These are phyloP conservation scores for Subacronicta megacephala DNA, from an alignment of 2,888 invertebrate species.

Conservation along the genomic window DNA sequence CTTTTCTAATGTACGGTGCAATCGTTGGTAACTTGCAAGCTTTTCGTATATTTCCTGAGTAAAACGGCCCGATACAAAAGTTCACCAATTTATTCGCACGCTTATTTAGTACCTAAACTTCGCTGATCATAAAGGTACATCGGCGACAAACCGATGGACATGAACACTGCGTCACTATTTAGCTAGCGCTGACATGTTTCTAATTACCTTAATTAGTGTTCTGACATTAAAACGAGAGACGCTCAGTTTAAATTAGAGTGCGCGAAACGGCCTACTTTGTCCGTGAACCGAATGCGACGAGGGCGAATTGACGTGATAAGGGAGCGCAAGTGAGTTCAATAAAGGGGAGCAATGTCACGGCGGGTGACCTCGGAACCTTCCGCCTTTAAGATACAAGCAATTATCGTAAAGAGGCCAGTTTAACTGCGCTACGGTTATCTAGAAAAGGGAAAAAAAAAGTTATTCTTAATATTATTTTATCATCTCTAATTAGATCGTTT, in stretches of 20 bases:
- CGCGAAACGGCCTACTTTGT: slow-evolving; percentile 81
- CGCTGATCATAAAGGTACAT: slow-evolving; percentile 40
- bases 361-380: slow-evolving; percentile 66
- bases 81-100: slow-evolving; percentile 29
- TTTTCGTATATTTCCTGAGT: slow-evolving; percentile 58
- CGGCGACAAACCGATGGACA: slow-evolving; percentile 51
- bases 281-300: slow-evolving; percentile 81
- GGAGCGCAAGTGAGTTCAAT: slow-evolving; percentile 80
- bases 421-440: slow-evolving; percentile 47
- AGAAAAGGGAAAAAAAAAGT: slow-evolving; percentile 50
- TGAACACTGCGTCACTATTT: slow-evolving; percentile 64
- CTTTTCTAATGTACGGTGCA: slow-evolving; percentile 72
- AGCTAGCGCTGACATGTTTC: slow-evolving; percentile 76
- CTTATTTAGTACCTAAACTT: slow-evolving; percentile 38
- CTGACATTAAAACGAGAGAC: slow-evolving; percentile 78
- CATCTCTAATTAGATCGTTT: slow-evolving; percentile 32
- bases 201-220: slow-evolving; percentile 85
- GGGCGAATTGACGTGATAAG: slow-evolving; percentile 86
- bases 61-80: slow-evolving; percentile 56
- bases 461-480: slow-evolving; percentile 54
- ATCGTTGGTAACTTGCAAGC: slow-evolving; percentile 69
- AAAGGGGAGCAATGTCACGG: slow-evolving; percentile 79
- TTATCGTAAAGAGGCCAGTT: slow-evolving; percentile 70
- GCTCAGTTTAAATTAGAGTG: slow-evolving; percentile 82
- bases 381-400: slow-evolving; percentile 72